These are phyloP conservation scores for Erynnis tages DNA, from an alignment of 2,888 invertebrate genomes.

Conservation along the genomic window DNA sequence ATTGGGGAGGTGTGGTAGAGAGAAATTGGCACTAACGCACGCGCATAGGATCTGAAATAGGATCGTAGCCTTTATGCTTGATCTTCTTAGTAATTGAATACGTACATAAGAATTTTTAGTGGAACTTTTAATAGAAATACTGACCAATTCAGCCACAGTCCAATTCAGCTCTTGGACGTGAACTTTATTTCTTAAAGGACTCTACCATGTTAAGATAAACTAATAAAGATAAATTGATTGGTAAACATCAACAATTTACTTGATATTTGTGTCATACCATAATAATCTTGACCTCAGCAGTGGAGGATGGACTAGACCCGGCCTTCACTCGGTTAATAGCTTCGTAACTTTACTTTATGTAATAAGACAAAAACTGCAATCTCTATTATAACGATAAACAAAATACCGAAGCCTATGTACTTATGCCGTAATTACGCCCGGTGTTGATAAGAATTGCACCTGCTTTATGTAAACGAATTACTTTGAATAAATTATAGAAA, in stretches of 20 bases:
- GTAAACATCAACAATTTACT: not conserved
- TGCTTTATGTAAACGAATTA: constrained; percentile 14
- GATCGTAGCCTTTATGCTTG: too few relatives aligned
- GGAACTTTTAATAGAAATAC: too few relatives aligned
- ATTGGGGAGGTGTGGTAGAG: too few relatives aligned
- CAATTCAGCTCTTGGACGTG: too few relatives aligned
- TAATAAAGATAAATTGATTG: too few relatives aligned
- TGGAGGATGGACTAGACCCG: constrained; percentile 23
- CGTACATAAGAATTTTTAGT: too few relatives aligned
- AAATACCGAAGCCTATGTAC: constrained; percentile 7
- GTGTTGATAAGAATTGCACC: constrained; percentile 12
- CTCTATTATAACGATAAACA: constrained; percentile 22
- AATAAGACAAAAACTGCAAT: constrained; percentile 29
- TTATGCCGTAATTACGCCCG: constrained; percentile 3
- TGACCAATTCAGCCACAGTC: too few relatives aligned
- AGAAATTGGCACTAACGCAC: too few relatives aligned
- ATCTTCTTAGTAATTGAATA: too few relatives aligned
- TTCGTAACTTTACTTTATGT: constrained; percentile 28
- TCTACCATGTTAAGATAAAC: not conserved
- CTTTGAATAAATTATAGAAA: constrained; percentile 26
- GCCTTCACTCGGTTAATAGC: constrained; percentile 24
- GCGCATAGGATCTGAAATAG: too few relatives aligned
- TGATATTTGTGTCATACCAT: not conserved
- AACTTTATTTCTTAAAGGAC: too few relatives aligned
- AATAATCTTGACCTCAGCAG: constrained; percentile 21